Percentiles rank a stretch among this genome's conserved stretches.
Evolutionary conservation across 2,113 vertebrate species (phyloP).

Genomic region (Lamprologus callipterus): DNA sequence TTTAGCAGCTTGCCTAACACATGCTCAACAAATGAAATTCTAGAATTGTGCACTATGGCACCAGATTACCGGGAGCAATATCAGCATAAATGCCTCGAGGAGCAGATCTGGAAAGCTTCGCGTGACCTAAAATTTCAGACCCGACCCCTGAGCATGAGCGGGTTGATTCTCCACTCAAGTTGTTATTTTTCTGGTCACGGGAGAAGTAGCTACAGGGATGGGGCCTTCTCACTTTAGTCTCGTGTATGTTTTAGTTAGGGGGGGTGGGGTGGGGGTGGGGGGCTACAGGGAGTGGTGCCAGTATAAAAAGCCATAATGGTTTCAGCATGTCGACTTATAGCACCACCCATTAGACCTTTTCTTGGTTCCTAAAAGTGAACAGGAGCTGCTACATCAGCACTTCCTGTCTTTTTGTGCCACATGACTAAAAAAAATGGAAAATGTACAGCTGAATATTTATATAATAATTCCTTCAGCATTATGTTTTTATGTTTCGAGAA

Average conservation of each 20-base stretch:
- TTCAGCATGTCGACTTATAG: constrained; percentile 62
- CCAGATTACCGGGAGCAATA: neutral
- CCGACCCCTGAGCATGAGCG: neutral
- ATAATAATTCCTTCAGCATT: neutral
- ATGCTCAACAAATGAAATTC: neutral
- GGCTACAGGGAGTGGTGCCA: constrained; percentile 54
- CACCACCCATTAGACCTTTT: constrained; percentile 44
- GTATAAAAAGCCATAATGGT: constrained; percentile 54
- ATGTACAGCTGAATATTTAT: neutral
- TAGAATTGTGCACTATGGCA: neutral
- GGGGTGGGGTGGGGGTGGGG: constrained; percentile 8
- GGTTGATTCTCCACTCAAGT: constrained; percentile 22
- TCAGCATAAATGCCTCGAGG: neutral
- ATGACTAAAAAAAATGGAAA: constrained; percentile 1
- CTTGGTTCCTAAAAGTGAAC: constrained; percentile 30
- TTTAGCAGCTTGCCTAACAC: neutral
- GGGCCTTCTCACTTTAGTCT: constrained; percentile 40
- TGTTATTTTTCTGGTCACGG: constrained; percentile 44
- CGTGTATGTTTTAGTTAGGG: constrained; percentile 55
- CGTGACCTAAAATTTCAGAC: neutral
- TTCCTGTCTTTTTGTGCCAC: constrained; percentile 49
- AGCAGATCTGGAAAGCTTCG: neutral
- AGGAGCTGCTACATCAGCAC: constrained; percentile 64
- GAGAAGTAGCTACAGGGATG: constrained; percentile 41
- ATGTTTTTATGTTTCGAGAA: neutral